Evolutionary conservation across 2,113 vertebrate species (phyloP).

Genomic region (Calonectris borealis): DNA sequence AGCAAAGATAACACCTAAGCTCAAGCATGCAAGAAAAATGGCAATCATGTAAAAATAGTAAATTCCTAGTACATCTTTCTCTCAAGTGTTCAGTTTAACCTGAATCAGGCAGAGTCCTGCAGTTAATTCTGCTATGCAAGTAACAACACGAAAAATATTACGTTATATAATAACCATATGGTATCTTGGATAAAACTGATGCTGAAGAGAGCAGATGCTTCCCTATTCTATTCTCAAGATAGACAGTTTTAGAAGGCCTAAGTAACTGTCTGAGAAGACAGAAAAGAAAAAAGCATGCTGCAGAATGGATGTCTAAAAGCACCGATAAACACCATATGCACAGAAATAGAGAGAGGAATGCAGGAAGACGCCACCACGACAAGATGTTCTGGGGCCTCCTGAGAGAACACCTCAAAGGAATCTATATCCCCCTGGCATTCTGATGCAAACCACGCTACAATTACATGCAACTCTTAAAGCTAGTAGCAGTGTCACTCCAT

Average conservation of each 20-base stretch:
- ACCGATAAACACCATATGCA: neutral
- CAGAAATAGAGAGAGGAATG: neutral
- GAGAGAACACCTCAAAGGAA: neutral
- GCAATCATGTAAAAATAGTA: neutral
- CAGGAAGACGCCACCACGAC: neutral
- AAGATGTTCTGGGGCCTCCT: neutral
- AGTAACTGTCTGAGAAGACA: neutral
- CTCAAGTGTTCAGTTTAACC: neutral
- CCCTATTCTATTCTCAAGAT: neutral
- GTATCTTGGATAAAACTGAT: neutral
- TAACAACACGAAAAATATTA: neutral
- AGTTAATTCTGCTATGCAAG: neutral
- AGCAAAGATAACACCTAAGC: neutral
- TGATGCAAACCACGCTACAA: neutral
- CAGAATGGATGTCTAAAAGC: neutral
- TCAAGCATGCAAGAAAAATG: neutral
- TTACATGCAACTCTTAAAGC: neutral
- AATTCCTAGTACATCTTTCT: neutral
- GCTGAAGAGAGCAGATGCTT: neutral
- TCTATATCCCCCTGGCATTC: neutral
- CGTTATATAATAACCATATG: neutral
- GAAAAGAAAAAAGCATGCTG: neutral
- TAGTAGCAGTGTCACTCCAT: neutral
- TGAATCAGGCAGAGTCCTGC: neutral
- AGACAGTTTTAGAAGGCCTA: neutral